Percentiles rank a stretch among this genome's conserved stretches.
Evolutionary conservation across 1,140 invertebrate genomes (phyloP).

Genomic region (Neoseiulus cucumeris): DNA sequence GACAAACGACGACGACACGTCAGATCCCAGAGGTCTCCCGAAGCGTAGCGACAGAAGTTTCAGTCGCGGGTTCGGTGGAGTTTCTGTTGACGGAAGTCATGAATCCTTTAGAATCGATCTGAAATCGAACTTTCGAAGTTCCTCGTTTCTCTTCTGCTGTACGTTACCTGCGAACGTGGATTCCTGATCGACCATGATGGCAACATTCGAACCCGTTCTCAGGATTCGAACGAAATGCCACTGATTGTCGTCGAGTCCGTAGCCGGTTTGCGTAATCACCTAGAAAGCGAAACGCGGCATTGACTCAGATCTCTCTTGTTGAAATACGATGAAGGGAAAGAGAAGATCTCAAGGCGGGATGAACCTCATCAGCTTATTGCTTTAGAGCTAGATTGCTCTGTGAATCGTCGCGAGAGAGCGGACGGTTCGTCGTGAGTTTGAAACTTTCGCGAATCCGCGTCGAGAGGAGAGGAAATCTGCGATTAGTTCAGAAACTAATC

Average conservation of each 20-base stretch:
- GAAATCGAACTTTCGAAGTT: conserved; percentile 9
- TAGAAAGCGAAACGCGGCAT: conserved; percentile 30
- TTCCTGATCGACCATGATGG: conserved; percentile 63
- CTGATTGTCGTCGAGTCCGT: conserved; percentile 68
- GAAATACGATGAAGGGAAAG: too few species aligned
- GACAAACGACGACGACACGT: conserved; percentile 41
- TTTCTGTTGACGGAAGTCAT: neutral
- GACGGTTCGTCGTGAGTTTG: too few species aligned
- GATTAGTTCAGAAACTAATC: too few species aligned
- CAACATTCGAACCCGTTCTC: conserved; percentile 54
- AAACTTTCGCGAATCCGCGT: too few species aligned
- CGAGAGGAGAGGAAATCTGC: too few species aligned
- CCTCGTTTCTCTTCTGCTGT: neutral
- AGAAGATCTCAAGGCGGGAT: too few species aligned
- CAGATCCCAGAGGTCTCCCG: neutral
- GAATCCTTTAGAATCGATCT: neutral
- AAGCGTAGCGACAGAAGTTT: neutral
- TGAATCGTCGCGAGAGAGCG: too few species aligned
- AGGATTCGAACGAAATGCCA: conserved; percentile 81
- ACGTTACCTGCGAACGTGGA: conserved; percentile 48
- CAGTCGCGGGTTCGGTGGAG: neutral
- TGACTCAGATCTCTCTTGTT: too few species aligned
- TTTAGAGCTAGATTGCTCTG: too few species aligned
- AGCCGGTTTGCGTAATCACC: conserved; percentile 51
- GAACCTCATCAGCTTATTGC: neutral